phyloP scores from a whole-genome alignment of 2,113 vertebrate species.

The Microcebus ravelobensis region DNA sequence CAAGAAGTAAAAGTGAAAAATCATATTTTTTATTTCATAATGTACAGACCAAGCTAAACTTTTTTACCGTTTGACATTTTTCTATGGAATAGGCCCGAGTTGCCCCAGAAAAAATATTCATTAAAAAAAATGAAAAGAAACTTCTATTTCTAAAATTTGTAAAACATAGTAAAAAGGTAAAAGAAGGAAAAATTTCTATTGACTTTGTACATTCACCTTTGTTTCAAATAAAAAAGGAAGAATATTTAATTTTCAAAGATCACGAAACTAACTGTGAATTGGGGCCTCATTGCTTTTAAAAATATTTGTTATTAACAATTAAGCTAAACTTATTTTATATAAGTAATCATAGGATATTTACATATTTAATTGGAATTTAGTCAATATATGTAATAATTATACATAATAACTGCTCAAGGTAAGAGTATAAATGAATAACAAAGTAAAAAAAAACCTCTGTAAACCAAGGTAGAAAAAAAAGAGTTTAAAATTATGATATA shows the following conservation, averaged over 20 bases:
- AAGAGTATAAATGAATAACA: background rate
- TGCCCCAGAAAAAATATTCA: background rate
- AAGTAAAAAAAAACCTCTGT: background rate
- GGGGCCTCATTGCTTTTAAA: background rate
- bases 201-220: background rate
- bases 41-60: background rate
- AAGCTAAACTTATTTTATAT: background rate
- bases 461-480: background rate
- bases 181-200: background rate
- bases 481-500: background rate
- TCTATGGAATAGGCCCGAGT: background rate
- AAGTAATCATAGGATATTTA: background rate
- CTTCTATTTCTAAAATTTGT: background rate
- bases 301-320: background rate
- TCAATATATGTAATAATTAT: background rate
- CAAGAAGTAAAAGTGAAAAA: background rate
- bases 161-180: background rate
- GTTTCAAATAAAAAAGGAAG: background rate
- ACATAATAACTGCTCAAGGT: background rate
- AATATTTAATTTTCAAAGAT: background rate
- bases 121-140: slow-evolving; percentile 24
- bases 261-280: background rate
- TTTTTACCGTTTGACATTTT: background rate
- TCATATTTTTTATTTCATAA: background rate
- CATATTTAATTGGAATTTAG: background rate